phyloP scores from a whole-genome alignment of 2,888 invertebrate species.

The Phrixothrix hirtus region DNA sequence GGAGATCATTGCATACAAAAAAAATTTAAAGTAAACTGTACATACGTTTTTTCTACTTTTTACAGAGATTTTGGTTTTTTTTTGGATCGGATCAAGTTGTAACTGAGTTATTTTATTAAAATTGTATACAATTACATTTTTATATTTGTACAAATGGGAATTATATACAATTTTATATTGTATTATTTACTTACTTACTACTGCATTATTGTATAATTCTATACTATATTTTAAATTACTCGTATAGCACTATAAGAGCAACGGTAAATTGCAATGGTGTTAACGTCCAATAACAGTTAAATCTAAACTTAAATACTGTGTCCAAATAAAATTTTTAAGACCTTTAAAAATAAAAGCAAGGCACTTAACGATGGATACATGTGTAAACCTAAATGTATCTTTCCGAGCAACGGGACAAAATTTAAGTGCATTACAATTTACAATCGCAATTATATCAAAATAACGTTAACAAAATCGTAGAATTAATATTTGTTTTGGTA shows the following conservation, averaged over 20 bases:
- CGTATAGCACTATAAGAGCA: slow-evolving; percentile 21
- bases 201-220: slow-evolving; percentile 28
- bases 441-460: too few relatives aligned
- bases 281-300: too few relatives aligned
- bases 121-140: slow-evolving; percentile 22
- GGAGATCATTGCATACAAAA: too few relatives aligned
- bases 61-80: slow-evolving; percentile 30
- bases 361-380: too few relatives aligned
- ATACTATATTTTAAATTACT: slow-evolving; percentile 21
- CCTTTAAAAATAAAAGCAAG: too few relatives aligned
- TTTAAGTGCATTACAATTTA: too few relatives aligned
- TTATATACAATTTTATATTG: neutral
- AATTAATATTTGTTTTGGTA: neutral
- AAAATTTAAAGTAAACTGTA: slow-evolving; percentile 22
- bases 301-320: too few relatives aligned
- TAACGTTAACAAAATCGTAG: slow-evolving; percentile 1
- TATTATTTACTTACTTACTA: slow-evolving; percentile 12
- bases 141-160: slow-evolving; percentile 12
- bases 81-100: slow-evolving; percentile 44
- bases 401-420: too few relatives aligned
- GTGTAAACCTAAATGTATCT: too few relatives aligned
- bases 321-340: too few relatives aligned
- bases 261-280: neutral
- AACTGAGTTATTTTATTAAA: slow-evolving; percentile 28
- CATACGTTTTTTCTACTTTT: slow-evolving; percentile 31